Base-by-base conservation (phyloP, 2,113 vertebrate species). In the Rhinichthys klamathensis region DNA sequence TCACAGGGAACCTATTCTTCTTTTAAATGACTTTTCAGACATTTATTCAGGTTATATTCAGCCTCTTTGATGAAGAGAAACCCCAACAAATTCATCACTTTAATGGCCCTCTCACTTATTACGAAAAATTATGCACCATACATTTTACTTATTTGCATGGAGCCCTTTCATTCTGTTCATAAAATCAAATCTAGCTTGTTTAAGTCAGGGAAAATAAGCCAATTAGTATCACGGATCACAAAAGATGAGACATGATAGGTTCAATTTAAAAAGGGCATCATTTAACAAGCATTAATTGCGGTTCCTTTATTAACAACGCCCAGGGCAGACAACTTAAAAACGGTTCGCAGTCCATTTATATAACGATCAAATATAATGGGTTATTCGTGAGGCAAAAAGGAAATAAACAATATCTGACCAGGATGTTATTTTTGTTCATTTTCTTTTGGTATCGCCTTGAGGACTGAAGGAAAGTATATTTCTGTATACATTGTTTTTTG, bases 1-100 rank as follows among this genome's bases (percentile, higher is more conserved):
- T 86, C 60, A 76, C 51, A 81, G 80, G 82, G 80, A 86, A 86
- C 70, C 85, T 76, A 72, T 86, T 86, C 70, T 79, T 86, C 23
- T 65, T 67, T 77, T 56, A 86, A 87, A 86, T 61, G 6, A 86
- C 77, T 77, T 77, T 81, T 54, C 46, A 54, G 73, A 76, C 54
- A 46, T 35, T 74, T 41, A 12, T 83, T 76, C 35, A 30, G 58
- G 35, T 76, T 35, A 41, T 7, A 63, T 63, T 82, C 12, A 16
- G 67, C 70, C 69, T 16, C 8, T 67, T 58, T 78, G 75, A 78
- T 88, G 56, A 87, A 70, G 72, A 38, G 23, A 49, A 60, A 46
- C 23, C 2, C 15, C 44, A 18, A 78, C 23, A 61, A 81, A 67
- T 73, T 25, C 16, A 67, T 87, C 35, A 49, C 16, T 18, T 63